Base-by-base conservation (phyloP, 2,888 invertebrate genomes). In the Onthophagus sagittarius region DNA sequence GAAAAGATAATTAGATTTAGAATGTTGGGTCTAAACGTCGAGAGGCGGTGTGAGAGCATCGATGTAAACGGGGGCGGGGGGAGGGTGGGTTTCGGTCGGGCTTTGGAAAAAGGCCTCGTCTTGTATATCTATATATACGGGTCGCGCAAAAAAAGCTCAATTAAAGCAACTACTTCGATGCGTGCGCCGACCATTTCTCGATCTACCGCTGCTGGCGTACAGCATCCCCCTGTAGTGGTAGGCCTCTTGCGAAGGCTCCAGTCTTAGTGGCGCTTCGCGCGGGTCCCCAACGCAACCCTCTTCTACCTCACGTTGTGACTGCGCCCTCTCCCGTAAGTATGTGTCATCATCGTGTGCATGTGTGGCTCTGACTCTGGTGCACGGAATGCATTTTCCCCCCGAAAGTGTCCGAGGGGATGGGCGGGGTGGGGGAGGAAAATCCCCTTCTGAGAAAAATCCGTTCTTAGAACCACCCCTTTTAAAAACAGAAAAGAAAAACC, bases 141-240 rank as follows among this genome's bases (percentile, higher is more conserved):
- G 67, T 74, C 77, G 77, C 75, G 77, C 77, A 85, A 85, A 85
- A 53, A 53, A 85, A 83, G 83, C 82, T 84, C 85, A 85, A 85
- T 85, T 85, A 85, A 85, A 84, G 82, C 85, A 83, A 83, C 84
- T 83, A 82, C 83, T 67, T 84, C 39, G 84, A 84, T 85, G 84
- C 85, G 85, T 85, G 84, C 84, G 85, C 83, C 82, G 82, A 83
- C 82, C 83, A 83, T 84, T 84, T 84, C 84, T 83, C 85, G 84
- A 84, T 85, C 85, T 85, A 84, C 84, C 84, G 84, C 84, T 84
- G 84, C 84, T 82, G 84, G 78, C 82, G 82, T 53, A 53, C 84
- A 84, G 84, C 85, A 84, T 84, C 84, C 83, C 83, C 77, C 39
- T 53, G 39, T 53, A 53, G 81, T 81, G 81, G 83, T 83, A 82